These are phyloP conservation scores for Amia ocellicauda DNA, from an alignment of 2,113 vertebrate species.

Conservation along the genomic window DNA sequence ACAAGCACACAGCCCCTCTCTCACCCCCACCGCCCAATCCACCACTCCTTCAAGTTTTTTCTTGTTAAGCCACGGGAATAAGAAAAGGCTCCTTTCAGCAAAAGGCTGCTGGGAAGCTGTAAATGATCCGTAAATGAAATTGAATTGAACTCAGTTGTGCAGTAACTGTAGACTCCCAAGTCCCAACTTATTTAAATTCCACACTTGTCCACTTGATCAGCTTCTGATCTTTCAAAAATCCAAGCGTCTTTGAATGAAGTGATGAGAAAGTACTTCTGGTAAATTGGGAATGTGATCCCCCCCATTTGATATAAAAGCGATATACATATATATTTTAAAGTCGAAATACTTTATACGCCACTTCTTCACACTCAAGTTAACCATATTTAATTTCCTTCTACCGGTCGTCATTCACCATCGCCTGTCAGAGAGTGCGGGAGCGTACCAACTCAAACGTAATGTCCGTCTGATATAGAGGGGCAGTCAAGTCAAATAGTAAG, in stretches of 20 bases:
- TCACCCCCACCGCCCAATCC: too few species aligned
- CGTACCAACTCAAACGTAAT: constrained; percentile 21
- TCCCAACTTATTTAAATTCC: constrained; percentile 16
- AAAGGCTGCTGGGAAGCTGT: constrained; percentile 7
- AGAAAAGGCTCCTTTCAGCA: constrained; percentile 9
- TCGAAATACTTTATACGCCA: too few species aligned
- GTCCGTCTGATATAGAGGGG: too few species aligned
- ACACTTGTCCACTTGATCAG: constrained; percentile 8
- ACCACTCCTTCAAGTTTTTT: too few species aligned
- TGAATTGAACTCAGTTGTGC: constrained; percentile 16
- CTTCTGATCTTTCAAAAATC: constrained; percentile 18
- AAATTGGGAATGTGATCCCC: constrained; percentile 1
- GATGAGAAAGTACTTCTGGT: background rate
- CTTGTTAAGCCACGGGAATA: background rate
- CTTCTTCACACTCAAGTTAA: constrained; percentile 7
- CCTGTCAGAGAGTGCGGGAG: background rate
- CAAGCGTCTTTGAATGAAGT: constrained; percentile 11
- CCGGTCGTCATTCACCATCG: constrained; percentile 3
- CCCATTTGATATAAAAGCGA: too few species aligned
- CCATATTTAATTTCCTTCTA: constrained; percentile 7
- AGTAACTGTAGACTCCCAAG: constrained; percentile 2
- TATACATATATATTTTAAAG: too few species aligned
- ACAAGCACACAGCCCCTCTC: too few species aligned
- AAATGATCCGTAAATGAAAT: constrained; percentile 20
- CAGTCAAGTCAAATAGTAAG: too few species aligned